Evolutionary conservation across 2,888 invertebrate species (phyloP), one percentile per base, ranked within the genome.

Genomic region (Trissolcus japonicus): DNA sequence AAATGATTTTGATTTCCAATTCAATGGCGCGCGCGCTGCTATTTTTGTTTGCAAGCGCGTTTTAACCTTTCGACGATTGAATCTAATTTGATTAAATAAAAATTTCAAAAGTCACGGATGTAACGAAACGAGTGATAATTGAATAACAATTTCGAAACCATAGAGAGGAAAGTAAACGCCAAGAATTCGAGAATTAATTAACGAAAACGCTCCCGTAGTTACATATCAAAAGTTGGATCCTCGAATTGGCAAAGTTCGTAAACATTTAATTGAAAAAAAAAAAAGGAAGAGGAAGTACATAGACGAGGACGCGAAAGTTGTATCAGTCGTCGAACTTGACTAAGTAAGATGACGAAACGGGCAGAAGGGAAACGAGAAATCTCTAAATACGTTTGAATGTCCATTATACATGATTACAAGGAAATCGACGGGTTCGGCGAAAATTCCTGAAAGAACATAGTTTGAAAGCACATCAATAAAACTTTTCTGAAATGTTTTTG

Each of bases 321-420:
- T 76, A 71, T 76, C 76, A 76, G 56, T 76, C 60, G 76, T 55
- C 55, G 71, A 76, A 76, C 76, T 76, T 76, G 69, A 76, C 76
- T 60, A 56, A 76, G 54, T 65, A 71, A 76, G 71, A 69, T 56
- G 66, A 76, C 53, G 56, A 56, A 69, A 59, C 4, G 63, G 16
- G 55, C 59, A 57, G 60, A 61, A 60, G 50, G 41, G 61, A 54
- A 61, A 55, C 17, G 76, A 67, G 67, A 62, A 67, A 66, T 72
- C 67, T 48, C 71, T 67, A 71, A 76, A 76, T 72, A 76, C 62
- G 67, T 62, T 67, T 67, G 59, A 76, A 76, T 71, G 67, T 67
- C 66, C 54, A 67, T 67, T 72, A 73, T 67, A 73, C 77, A 65
- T 68, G 77, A 72, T 73, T 72, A 72, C 68, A 63, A 61, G 62